These are phyloP conservation scores for Perodicticus potto DNA, from an alignment of 2,797 vertebrate species.

Conservation along the genomic window DNA sequence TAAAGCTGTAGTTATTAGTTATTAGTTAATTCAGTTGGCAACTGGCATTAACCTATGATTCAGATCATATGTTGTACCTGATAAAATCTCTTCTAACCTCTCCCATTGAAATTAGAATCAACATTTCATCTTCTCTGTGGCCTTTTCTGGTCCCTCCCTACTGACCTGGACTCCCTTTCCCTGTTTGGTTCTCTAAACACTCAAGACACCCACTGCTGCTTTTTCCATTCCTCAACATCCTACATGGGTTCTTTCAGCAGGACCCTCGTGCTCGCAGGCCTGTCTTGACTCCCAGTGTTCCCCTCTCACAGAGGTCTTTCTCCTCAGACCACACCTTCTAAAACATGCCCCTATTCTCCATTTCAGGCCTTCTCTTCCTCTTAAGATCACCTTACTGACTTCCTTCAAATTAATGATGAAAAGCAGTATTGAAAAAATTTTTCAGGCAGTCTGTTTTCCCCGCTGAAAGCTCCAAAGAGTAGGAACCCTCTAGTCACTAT, in stretches of 20 bases:
- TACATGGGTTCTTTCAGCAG: not conserved
- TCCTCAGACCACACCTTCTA: not conserved
- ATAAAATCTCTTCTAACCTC: not conserved
- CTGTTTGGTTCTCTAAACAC: not conserved
- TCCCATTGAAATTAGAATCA: not conserved
- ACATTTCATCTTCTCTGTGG: not conserved
- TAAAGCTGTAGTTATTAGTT: not conserved
- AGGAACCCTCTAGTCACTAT: not conserved
- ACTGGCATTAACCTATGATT: not conserved
- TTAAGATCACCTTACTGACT: not conserved
- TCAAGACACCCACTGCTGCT: rapidly evolving
- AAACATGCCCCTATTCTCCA: not conserved
- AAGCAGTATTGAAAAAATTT: not conserved
- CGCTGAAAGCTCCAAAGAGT: not conserved
- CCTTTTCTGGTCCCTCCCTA: not conserved
- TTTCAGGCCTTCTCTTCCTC: no score
- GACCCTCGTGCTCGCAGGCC: not conserved
- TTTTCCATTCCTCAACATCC: not conserved
- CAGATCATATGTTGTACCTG: not conserved
- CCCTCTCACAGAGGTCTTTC: not conserved
- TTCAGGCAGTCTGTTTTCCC: not conserved
- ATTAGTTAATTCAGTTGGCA: not conserved
- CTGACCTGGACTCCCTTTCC: not conserved
- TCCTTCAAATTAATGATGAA: not conserved
- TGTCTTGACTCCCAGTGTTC: not conserved